Evolutionary conservation across 2,797 vertebrate species (phyloP).

Genomic region (Phyllotis vaccarum): DNA sequence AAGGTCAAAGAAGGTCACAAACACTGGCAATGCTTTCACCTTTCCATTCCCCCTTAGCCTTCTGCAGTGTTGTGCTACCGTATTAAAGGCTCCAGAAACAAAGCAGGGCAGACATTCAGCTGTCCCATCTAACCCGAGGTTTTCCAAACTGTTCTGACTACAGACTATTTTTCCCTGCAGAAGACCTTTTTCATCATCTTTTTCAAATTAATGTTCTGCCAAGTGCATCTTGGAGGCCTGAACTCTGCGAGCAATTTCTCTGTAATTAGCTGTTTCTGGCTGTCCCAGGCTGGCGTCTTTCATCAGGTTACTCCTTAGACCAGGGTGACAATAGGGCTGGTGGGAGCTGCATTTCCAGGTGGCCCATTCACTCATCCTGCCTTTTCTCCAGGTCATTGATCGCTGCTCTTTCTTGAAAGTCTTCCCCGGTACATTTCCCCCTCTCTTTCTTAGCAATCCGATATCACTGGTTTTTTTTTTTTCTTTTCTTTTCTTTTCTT

Average conservation of each 20-base stretch:
- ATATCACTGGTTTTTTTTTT: too few relatives aligned
- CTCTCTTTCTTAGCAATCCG: conserved; percentile 51
- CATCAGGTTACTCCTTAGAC: conserved; percentile 56
- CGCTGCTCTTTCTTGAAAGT: conserved; percentile 52
- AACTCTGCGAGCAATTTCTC: conserved; percentile 57
- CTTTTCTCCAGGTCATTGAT: conserved; percentile 52
- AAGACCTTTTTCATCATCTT: conserved; percentile 76
- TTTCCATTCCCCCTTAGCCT: background rate
- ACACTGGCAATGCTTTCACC: conserved; percentile 10
- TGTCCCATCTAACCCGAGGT: conserved; percentile 68
- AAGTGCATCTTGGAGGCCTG: conserved; percentile 50
- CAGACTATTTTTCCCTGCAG: conserved; percentile 36
- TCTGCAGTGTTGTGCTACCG: conserved; percentile 46
- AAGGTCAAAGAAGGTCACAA: conserved; percentile 5
- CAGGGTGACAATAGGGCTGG: conserved; percentile 28
- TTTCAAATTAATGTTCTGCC: conserved; percentile 67
- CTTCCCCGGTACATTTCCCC: conserved; percentile 51
- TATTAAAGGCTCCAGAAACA: conserved; percentile 52
- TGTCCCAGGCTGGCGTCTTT: conserved; percentile 42
- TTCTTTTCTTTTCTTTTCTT: too few relatives aligned
- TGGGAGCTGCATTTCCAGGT: conserved; percentile 65
- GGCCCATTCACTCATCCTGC: conserved; percentile 65
- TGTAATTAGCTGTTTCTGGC: conserved; percentile 67
- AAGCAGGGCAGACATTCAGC: conserved; percentile 36
- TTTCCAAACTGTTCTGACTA: conserved; percentile 64